Percentiles rank a stretch among this genome's conserved stretches.
phyloP scores from a whole-genome alignment of 2,888 invertebrate species.

The Protodeltote pygarga region DNA sequence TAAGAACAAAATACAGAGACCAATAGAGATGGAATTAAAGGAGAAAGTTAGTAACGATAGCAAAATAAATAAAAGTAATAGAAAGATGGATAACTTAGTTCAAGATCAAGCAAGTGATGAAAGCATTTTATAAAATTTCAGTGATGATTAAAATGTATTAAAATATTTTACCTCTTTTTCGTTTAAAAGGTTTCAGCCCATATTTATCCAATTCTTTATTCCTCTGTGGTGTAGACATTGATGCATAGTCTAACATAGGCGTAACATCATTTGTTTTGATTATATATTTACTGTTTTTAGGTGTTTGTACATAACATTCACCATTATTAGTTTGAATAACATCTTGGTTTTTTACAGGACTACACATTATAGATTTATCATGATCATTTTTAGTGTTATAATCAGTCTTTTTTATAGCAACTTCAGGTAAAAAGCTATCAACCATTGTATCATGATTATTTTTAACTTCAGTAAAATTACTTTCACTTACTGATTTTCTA shows the following conservation, averaged over 20 bases:
- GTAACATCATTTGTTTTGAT: constrained; percentile 86
- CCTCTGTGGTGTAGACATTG: constrained; percentile 86
- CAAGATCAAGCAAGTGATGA: too few relatives aligned
- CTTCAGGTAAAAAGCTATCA: constrained; percentile 36
- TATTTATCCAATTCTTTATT: constrained; percentile 87
- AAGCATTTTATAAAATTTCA: too few relatives aligned
- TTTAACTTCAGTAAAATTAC: constrained; percentile 7
- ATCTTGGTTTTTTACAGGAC: constrained; percentile 13
- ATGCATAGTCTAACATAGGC: constrained; percentile 86
- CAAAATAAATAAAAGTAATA: too few relatives aligned
- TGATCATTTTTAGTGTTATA: background rate
- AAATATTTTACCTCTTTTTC: constrained; percentile 81
- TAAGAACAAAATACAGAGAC: too few relatives aligned
- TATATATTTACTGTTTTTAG: constrained; percentile 74
- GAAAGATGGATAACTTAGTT: too few relatives aligned
- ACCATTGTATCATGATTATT: constrained; percentile 4
- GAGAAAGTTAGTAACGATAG: too few relatives aligned
- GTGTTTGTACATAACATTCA: constrained; percentile 61
- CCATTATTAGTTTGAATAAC: constrained; percentile 19
- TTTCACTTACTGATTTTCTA: constrained; percentile 27
- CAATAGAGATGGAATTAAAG: too few relatives aligned
- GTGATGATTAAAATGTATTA: background rate
- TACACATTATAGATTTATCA: background rate
- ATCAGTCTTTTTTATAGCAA: constrained; percentile 24
- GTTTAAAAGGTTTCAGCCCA: constrained; percentile 89